Evolutionary conservation across 1,140 invertebrate genomes (phyloP).

Genomic region (Latrodectus geometricus): DNA sequence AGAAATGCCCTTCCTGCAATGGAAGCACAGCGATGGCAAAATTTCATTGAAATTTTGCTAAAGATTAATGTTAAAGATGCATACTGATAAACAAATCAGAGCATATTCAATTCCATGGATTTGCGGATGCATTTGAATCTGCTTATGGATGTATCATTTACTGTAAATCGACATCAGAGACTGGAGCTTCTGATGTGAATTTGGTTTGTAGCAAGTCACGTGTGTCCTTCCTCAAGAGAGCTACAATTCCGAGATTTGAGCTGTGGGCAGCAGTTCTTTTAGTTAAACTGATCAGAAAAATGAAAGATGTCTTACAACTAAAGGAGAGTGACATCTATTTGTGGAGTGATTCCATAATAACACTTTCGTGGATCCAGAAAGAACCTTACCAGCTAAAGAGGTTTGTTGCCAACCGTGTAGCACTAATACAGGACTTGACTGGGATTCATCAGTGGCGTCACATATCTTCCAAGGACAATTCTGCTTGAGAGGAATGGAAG

Average conservation of each 20-base stretch:
- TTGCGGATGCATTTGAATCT: conserved; percentile 60
- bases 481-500: too few species aligned
- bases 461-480: not conserved
- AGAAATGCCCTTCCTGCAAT: too few species aligned
- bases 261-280: conserved; percentile 2
- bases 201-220: too few species aligned
- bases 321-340: too few species aligned
- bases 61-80: too few species aligned
- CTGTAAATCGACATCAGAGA: too few species aligned
- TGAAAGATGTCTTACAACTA: too few species aligned
- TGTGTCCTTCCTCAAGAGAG: not conserved
- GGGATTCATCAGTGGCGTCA: not conserved
- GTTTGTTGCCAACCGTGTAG: conserved; percentile 4
- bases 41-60: too few species aligned
- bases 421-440: not conserved
- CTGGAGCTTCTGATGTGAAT: too few species aligned
- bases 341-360: conserved; percentile 8
- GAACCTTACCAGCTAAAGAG: conserved; percentile 8
- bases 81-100: too few species aligned
- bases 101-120: conserved; percentile 45
- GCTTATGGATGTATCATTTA: too few species aligned
- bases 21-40: too few species aligned
- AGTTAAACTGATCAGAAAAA: conserved; percentile 17
- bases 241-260: conserved; percentile 1
- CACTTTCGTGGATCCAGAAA: conserved; percentile 9